Evolutionary conservation across 2,113 vertebrate genomes (phyloP).

Genomic region (Progne subis): DNA sequence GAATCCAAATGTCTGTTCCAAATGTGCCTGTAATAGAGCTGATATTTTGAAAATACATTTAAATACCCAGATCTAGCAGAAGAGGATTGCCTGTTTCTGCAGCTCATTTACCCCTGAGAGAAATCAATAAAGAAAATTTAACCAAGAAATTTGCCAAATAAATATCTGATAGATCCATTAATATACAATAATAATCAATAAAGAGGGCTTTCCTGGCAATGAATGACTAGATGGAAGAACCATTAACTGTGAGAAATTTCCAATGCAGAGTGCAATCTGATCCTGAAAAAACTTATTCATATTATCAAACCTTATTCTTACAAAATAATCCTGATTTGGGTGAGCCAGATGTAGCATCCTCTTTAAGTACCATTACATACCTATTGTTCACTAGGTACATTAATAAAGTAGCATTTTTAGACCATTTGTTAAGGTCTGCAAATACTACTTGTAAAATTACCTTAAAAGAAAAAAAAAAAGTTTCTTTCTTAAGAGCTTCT

Average conservation of each 20-base stretch:
- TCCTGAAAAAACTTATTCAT: neutral
- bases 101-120: neutral
- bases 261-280: neutral
- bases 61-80: neutral
- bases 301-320: neutral
- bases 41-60: neutral
- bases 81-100: neutral
- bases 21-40: neutral
- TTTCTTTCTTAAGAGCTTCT: neutral
- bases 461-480: neutral
- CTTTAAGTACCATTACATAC: neutral
- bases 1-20: neutral
- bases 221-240: neutral
- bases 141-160: neutral
- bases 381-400: neutral
- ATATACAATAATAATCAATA: slow-evolving; percentile 15
- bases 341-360: neutral
- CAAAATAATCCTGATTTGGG: neutral
- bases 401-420: neutral
- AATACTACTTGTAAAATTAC: neutral
- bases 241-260: slow-evolving; percentile 11
- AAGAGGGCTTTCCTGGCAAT: neutral
- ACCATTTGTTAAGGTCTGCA: neutral
- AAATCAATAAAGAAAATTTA: neutral
- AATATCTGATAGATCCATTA: slow-evolving; percentile 11